These are phyloP conservation scores for Tetraneura akinire DNA, from an alignment of 1,140 invertebrate species.

Conservation along the genomic window DNA sequence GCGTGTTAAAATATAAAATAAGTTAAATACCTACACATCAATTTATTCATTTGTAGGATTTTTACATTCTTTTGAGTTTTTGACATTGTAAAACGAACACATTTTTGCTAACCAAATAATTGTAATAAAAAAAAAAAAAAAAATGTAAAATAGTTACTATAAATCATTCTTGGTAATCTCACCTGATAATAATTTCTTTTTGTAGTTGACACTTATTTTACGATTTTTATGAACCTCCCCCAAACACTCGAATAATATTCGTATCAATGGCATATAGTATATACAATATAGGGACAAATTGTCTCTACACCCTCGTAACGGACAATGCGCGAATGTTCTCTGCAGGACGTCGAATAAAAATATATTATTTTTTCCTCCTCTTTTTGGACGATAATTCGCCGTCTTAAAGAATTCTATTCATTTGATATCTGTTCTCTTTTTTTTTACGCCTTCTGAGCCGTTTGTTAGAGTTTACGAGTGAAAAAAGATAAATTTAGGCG, in stretches of 20 bases:
- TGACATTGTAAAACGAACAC: not conserved
- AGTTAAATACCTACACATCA: too few relatives aligned
- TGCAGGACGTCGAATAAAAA: constrained; percentile 43
- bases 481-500: not conserved
- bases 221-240: constrained; percentile 48
- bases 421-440: constrained; percentile 19
- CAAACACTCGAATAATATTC: constrained; percentile 22
- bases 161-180: constrained; percentile 26
- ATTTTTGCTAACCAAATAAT: constrained; percentile 4
- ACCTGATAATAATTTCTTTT: not conserved
- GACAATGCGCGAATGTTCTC: constrained; percentile 46
- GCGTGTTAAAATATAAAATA: too few relatives aligned
- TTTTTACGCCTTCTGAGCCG: constrained; percentile 25
- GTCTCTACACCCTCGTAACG: constrained; percentile 39
- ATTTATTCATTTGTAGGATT: too few relatives aligned
- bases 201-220: constrained; percentile 30
- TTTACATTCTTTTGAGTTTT: not conserved
- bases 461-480: constrained; percentile 33
- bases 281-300: constrained; percentile 28
- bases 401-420: constrained; percentile 50
- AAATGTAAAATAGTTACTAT: not conserved
- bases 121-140: not conserved
- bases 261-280: constrained; percentile 29
- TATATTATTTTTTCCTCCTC: constrained; percentile 33
- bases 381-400: constrained; percentile 3